Conservation (phyloP, 2,113 vertebrate species). For the Lichenostomus cassidix region DNA sequence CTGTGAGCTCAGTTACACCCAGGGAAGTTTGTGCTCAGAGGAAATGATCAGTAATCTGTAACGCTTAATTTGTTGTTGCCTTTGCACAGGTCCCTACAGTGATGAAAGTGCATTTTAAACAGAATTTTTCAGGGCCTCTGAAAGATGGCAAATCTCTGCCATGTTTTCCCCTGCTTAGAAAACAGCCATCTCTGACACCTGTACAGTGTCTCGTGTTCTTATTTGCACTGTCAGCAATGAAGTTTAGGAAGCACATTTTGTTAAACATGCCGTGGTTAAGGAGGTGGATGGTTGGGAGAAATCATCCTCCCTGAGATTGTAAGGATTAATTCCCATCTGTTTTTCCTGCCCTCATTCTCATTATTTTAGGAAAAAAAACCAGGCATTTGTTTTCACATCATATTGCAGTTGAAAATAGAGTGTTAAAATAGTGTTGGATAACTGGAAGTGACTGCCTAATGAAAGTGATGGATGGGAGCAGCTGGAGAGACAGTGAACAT, state of each 20-base stretch:
- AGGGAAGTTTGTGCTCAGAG: too few species aligned
- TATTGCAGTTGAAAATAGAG: background rate
- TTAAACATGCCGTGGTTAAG: background rate
- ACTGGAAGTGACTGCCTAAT: background rate
- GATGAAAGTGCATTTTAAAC: background rate
- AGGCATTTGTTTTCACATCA: background rate
- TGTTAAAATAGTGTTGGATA: background rate
- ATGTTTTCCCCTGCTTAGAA: background rate
- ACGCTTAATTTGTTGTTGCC: background rate
- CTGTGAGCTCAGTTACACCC: rapidly evolving
- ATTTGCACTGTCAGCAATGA: background rate
- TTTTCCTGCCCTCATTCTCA: background rate
- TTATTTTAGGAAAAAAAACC: background rate
- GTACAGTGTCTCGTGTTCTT: background rate
- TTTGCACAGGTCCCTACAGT: background rate
- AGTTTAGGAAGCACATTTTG: background rate
- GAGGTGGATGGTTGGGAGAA: background rate
- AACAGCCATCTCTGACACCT: background rate
- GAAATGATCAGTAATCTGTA: background rate
- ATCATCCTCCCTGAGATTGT: background rate
- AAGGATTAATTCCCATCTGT: background rate
- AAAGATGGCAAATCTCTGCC: background rate
- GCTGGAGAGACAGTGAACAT: background rate
- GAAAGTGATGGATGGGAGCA: background rate
- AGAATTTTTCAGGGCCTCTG: background rate